These are phyloP conservation scores for Plusia festucae DNA, from an alignment of 2,888 invertebrate genomes.

Conservation along the genomic window DNA sequence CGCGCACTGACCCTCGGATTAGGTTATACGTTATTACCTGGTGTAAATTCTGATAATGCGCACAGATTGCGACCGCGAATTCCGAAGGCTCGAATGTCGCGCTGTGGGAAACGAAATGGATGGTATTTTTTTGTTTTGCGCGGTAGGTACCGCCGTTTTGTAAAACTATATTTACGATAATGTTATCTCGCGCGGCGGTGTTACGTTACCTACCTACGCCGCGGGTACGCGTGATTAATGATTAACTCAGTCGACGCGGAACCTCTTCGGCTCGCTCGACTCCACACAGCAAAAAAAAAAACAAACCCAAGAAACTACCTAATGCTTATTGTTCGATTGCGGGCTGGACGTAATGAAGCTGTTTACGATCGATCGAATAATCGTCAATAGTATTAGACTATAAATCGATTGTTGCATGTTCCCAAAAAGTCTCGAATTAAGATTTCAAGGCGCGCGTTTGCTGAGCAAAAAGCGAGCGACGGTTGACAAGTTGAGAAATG, in stretches of 20 bases:
- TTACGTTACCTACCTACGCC: constrained; percentile 79
- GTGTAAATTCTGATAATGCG: constrained; percentile 84
- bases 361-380: constrained; percentile 74
- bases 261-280: constrained; percentile 63
- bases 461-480: constrained; percentile 79
- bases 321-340: constrained; percentile 57
- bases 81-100: constrained; percentile 79
- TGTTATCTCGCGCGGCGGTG: constrained; percentile 80
- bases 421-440: constrained; percentile 81
- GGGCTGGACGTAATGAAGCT: constrained; percentile 77
- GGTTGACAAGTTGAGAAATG: constrained; percentile 86
- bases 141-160: constrained; percentile 82
- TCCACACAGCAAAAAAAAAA: constrained; percentile 67
- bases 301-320: constrained; percentile 69
- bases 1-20: constrained; percentile 68
- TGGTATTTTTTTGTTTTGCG: constrained; percentile 74
- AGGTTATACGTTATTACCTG: constrained; percentile 77
- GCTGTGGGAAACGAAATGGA: constrained; percentile 72
- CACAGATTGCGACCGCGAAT: constrained; percentile 79
- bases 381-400: constrained; percentile 76
- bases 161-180: constrained; percentile 87
- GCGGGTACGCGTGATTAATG: constrained; percentile 78
- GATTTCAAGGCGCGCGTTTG: constrained; percentile 82
- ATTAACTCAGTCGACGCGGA: constrained; percentile 71
- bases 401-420: constrained; percentile 71